Evolutionary conservation across 2,888 invertebrate species (phyloP).

Genomic region (Holacanthella duospinosa): DNA sequence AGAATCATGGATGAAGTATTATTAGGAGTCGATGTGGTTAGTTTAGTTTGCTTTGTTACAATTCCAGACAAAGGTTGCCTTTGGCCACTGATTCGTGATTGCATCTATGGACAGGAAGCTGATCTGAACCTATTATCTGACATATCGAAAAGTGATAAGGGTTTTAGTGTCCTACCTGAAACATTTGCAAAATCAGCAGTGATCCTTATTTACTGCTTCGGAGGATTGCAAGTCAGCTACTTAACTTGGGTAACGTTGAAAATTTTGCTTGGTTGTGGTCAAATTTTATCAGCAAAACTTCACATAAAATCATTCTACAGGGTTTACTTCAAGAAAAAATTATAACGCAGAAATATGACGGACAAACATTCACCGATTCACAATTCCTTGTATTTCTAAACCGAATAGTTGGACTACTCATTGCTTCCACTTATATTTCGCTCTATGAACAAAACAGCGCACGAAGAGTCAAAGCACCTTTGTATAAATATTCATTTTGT

Average conservation of each 20-base stretch:
- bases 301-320: no score
- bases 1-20: no score
- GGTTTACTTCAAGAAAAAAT: conserved; percentile 95
- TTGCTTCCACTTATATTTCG: conserved; percentile 57
- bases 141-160: conserved; percentile 10
- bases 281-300: no score
- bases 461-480: conserved; percentile 62
- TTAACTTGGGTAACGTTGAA: no score
- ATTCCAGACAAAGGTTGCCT: conserved; percentile 20
- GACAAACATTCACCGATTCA: conserved; percentile 70
- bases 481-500: conserved; percentile 90
- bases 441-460: conserved; percentile 48
- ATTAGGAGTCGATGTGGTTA: no score
- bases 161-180: background rate
- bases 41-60: background rate
- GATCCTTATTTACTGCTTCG: conserved; percentile 64
- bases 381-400: conserved; percentile 96
- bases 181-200: conserved; percentile 45
- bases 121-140: conserved; percentile 20
- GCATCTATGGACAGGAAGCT: conserved; percentile 35
- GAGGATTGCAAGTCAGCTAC: conserved; percentile 80
- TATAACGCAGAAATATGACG: conserved; percentile 75
- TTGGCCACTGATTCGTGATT: conserved; percentile 32
- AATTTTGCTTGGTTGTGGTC: no score
- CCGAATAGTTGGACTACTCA: conserved; percentile 69